phyloP scores from a whole-genome alignment of 2,797 vertebrate species.

The Melanotaenia maccullochi region DNA sequence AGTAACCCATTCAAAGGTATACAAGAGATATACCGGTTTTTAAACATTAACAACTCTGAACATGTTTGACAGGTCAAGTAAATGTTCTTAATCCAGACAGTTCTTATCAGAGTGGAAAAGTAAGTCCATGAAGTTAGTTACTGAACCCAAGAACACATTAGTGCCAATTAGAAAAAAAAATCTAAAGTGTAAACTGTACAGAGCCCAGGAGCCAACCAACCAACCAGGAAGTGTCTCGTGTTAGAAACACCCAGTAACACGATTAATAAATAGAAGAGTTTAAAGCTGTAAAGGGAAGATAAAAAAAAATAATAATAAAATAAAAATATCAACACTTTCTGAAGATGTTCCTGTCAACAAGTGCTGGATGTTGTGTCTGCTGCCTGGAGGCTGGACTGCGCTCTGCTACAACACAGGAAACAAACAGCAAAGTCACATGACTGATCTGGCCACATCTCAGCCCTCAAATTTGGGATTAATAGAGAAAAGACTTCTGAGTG shows the following conservation, averaged over 20 bases:
- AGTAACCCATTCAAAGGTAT: conserved; percentile 61
- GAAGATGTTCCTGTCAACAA: conserved; percentile 84
- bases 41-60: conserved; percentile 37
- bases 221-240: conserved; percentile 68
- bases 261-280: conserved; percentile 72
- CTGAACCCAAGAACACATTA: conserved; percentile 67
- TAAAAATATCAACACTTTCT: conserved; percentile 57
- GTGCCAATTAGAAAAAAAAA: conserved; percentile 67
- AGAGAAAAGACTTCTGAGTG: conserved; percentile 41
- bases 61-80: conserved; percentile 36
- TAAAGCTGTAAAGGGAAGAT: conserved; percentile 48
- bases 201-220: conserved; percentile 62
- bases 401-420: conserved; percentile 86
- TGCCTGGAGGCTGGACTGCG: conserved; percentile 82
- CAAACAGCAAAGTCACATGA: conserved; percentile 81
- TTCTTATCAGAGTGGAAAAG: conserved; percentile 31
- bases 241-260: conserved; percentile 73
- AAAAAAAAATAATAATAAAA: conserved; percentile 10
- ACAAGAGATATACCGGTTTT: conserved; percentile 41
- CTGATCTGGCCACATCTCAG: conserved; percentile 63
- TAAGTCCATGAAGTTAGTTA: conserved; percentile 60
- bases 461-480: conserved; percentile 52
- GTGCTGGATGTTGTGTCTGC: conserved; percentile 87
- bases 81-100: conserved; percentile 36
- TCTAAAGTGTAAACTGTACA: conserved; percentile 70